These are phyloP conservation scores for Rhyacophila brunnea DNA, from an alignment of 1,140 invertebrate genomes.

Conservation along the genomic window DNA sequence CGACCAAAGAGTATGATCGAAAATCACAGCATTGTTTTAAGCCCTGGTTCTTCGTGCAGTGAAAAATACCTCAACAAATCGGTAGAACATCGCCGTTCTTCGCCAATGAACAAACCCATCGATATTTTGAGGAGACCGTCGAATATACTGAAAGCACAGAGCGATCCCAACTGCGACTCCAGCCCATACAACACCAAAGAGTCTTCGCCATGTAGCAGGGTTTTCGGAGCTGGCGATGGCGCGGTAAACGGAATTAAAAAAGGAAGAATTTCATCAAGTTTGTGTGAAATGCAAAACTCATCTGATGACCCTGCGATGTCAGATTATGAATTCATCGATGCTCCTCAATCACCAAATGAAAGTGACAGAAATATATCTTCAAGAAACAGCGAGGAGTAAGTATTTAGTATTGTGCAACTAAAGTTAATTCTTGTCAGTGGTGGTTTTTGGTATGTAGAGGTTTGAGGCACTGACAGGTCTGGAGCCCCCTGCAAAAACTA, in stretches of 20 bases:
- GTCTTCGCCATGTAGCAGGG: neutral
- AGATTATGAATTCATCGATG: constrained; percentile 13
- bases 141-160: constrained; percentile 22
- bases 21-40: neutral
- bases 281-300: constrained; percentile 28
- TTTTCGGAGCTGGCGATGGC: neutral
- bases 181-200: constrained; percentile 9
- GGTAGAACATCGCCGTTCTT: constrained; percentile 11
- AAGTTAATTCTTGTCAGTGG: no score
- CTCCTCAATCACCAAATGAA: constrained; percentile 7
- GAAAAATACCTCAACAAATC: constrained; percentile 21
- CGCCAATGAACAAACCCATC: constrained; percentile 19
- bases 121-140: constrained; percentile 21
- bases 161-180: constrained; percentile 30
- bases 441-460: no score
- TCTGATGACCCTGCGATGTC: constrained; percentile 10
- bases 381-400: constrained; percentile 21
- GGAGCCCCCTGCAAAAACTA: no score
- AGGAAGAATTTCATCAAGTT: constrained; percentile 27
- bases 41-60: constrained; percentile 8
- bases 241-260: neutral
- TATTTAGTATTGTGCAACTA: no score
- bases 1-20: constrained; percentile 25
- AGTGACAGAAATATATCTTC: constrained; percentile 13
- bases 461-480: no score